Base-by-base conservation (phyloP, 2,797 vertebrate species). In the Ambastaia sidthimunki region DNA sequence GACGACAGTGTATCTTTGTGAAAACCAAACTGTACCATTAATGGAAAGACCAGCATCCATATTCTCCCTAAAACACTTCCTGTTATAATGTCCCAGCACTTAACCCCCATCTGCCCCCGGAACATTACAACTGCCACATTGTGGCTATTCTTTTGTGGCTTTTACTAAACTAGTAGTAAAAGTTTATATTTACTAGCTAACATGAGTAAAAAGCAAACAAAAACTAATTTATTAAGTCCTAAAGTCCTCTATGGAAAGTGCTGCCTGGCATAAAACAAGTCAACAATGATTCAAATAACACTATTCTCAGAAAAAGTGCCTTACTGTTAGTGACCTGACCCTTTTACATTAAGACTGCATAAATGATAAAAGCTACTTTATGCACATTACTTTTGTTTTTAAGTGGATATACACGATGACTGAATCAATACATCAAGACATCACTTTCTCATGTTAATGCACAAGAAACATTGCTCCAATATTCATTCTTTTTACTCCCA, bases 251-350 rank as follows among this genome's bases (percentile, higher is more conserved):
- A 54, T 23, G 55, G 2, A 16, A 12, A 60, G 57, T 28, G 57
- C 19, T 28, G 11, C 23, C 21, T 4, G 6, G 21, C 57, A 59
- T 13, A 59, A 59, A 13, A 59, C 55, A 28, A 2, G 28, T 15
- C 28, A 18, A 18, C 25, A 62, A 31, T 62, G 18, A 28, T 34
- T 2, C 3, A 65, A 34, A 37, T 37, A 2, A 37, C 10, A 34
- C 10, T 34, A 7, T 18, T 63, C 60, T 31, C 25, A 4, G 16
- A 48, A 48, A 10, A 7, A 16, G 1, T 4, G 7, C 3, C 41
- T 19, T n/a, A 71, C 68, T 79, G 41, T 78, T 71, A 79, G 59
- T 66, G 48, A 41, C 69, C 47, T 65, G 69, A 72, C 69, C 57
- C 47, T 65, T 71, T 18, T 72, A 16, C 57, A 50, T 71, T 63